Base-by-base conservation (phyloP, 2,113 vertebrate species). In the Anarrhichthys ocellatus region DNA sequence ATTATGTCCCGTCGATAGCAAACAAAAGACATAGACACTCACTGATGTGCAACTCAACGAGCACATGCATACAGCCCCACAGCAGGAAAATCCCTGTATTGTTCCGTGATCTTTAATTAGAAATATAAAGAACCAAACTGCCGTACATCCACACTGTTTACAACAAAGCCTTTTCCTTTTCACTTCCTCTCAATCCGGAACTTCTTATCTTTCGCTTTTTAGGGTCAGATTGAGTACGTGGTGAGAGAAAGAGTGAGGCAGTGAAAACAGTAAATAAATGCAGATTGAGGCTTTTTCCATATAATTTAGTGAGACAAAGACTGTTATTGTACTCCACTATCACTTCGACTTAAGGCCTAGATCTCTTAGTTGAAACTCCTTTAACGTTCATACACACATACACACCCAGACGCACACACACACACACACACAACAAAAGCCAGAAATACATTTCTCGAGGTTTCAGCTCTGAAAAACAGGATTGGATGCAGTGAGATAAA, bases 241-340 rank as follows among this genome's bases (percentile, higher is more conserved):
- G 63, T 42, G 17, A 65, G 42, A 70, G 67, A 50, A 61, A 82
- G 59, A 56, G 40, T 58, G 81, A 62, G 70, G 50, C 22, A 11
- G 63, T 78, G 54, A 86, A 81, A 71, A 56, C 59, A 54, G 67
- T 50, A 75, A 82, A 86, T 69, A 87, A 77, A 89, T 86, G 80
- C 78, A 85, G 52, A 92, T 71, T 82, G 81, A 82, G 52, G 83
- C 68, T 67, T 82, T 89, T 85, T 80, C 82, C 78, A 76, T 83
- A 90, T 89, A 82, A 92, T 89, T 82, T 91, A 76, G 76, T 86
- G 76, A 89, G 84, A 89, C 88, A 90, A 88, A 93, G 81, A 74
- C 72, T 81, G 76, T 82, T 89, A 88, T 86, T 92, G 82, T 90
- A 54, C 65, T 87, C 72, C 58, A 66, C 77, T 81, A 86, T 87